Evolutionary conservation across 2,113 vertebrate species (phyloP).

Genomic region (Aviceda subcristata): DNA sequence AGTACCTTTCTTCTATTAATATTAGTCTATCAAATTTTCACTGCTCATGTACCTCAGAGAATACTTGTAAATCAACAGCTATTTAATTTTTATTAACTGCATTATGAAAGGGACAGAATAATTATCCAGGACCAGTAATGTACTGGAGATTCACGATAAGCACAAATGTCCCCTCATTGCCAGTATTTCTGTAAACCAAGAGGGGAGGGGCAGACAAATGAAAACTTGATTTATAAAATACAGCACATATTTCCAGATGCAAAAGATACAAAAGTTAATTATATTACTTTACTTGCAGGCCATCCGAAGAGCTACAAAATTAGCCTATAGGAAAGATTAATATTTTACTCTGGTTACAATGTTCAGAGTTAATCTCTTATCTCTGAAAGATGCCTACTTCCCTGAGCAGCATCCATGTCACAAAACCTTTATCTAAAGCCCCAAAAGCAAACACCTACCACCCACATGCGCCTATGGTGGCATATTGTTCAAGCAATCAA

Average conservation of each 20-base stretch:
- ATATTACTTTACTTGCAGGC: not conserved
- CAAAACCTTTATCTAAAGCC: not conserved
- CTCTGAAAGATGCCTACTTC: not conserved
- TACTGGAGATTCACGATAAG: not conserved
- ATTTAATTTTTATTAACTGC: not conserved
- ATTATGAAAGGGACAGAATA: not conserved
- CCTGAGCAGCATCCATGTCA: not conserved
- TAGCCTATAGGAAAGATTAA: not conserved
- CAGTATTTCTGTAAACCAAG: not conserved
- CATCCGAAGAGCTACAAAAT: not conserved
- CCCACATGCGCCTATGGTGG: accelerated
- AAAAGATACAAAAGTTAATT: not conserved
- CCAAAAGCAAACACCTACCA: not conserved
- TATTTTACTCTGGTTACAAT: not conserved
- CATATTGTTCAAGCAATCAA: not conserved
- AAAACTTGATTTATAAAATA: slow-evolving; percentile 4
- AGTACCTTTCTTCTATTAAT: not conserved
- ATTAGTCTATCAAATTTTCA: not conserved
- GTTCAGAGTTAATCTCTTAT: not conserved
- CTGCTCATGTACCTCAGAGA: not conserved
- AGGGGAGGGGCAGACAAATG: not conserved
- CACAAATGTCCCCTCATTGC: not conserved
- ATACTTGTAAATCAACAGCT: not conserved
- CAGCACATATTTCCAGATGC: not conserved
- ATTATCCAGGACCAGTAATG: not conserved